Evolutionary conservation across 37 sponge, comb jelly and placozoan species (phyloP), one percentile per base, ranked within the genome.

Genomic region (Tethya wilhelma): DNA sequence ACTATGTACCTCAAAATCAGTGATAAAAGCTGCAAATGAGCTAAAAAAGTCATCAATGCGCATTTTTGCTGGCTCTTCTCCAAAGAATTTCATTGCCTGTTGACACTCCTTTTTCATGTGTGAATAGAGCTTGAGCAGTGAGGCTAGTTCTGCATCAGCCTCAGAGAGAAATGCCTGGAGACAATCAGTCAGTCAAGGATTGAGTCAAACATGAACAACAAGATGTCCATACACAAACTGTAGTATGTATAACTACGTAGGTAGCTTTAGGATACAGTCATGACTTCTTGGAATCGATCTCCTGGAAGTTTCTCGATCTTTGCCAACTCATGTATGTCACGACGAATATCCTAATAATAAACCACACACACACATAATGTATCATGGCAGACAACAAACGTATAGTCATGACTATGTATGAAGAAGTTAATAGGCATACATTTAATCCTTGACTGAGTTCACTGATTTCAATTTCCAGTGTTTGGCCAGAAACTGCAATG

Each of bases 31-130:
- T 31, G 87, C 84, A 84, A 94, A 90, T 14, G 66, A 38, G n/a
- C 73, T 79, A 69, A 90, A 94, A 60, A 94, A 94, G 58, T 94
- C 95, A 77, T 94, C 95, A 38, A 87, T 60, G 38, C 91, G 60
- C 58, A 63, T 80, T 26, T 67, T 87, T 3, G 56, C 2, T 14
- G 88, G 89, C 43, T 94, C 91, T 60, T 94, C 95, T 0, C 95
- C 91, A 75, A 84, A 94, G 69, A 81, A 94, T 58, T 60, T 65
- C 3, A 72, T 78, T 1, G 56, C 88, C 44, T 67, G 45, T 17
- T 37, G 30, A 38, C 68, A 94, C 43, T 94, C 95, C 40, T 45
- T 26, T 64, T 77, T 87, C 79, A 86, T 90, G 40, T 38, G 56
- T 1, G 69, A 9, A 44, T 94, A 79, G 7, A 87, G 80, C 30